phyloP scores from a whole-genome alignment of 2,888 invertebrate genomes.

The Phortica okadai region DNA sequence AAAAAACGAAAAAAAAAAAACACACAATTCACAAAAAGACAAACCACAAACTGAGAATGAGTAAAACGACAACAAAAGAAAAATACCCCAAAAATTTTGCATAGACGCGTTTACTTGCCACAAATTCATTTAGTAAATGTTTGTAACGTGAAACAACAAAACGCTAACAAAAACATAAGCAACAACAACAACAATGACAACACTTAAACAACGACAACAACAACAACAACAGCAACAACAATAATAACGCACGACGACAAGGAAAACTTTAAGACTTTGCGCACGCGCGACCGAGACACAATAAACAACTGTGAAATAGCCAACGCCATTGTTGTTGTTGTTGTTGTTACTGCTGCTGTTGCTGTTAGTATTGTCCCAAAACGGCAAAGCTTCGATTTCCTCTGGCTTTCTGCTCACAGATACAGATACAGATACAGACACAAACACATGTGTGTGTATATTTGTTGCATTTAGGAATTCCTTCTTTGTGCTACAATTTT shows the following conservation, averaged over 20 bases:
- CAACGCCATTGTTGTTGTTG: neutral
- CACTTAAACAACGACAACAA: neutral
- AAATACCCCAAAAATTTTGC: constrained; percentile 2
- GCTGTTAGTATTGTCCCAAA: neutral
- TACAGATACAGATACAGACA: neutral
- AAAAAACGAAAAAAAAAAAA: constrained; percentile 17
- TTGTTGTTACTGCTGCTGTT: neutral
- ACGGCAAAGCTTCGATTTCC: constrained; percentile 1
- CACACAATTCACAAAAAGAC: constrained; percentile 2
- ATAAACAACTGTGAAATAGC: constrained; percentile 21
- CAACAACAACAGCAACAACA: neutral
- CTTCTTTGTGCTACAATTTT: neutral
- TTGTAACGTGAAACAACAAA: constrained; percentile 13
- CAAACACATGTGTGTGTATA: neutral
- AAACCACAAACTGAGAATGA: constrained; percentile 6
- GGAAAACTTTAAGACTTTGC: constrained; percentile 26
- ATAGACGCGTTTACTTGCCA: constrained; percentile 26
- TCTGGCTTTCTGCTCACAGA: neutral
- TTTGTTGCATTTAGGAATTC: neutral
- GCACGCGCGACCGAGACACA: constrained; percentile 35
- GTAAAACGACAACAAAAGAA: neutral
- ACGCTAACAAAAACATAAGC: neutral
- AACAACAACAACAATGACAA: neutral
- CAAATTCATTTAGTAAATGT: constrained; percentile 20
- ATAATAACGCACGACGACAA: neutral